Evolutionary conservation across 2,797 vertebrate genomes (phyloP).

Genomic region (Pangasius mekongensis): DNA sequence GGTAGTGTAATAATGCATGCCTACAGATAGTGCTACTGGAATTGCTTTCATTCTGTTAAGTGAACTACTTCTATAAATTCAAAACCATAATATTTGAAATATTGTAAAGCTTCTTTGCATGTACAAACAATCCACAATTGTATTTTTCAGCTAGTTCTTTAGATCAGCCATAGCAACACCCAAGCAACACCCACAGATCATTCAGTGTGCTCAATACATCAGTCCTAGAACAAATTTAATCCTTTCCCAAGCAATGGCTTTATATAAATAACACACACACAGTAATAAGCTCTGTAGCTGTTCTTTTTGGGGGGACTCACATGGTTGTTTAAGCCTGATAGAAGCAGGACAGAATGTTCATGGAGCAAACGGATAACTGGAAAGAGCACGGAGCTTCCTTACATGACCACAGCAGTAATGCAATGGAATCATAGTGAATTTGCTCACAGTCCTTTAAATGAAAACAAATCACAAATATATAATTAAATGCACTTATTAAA

Average conservation of each 20-base stretch:
- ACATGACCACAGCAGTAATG: background rate
- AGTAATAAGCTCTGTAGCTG: background rate
- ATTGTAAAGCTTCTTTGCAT: background rate
- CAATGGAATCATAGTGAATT: background rate
- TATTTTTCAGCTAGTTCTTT: slow-evolving; percentile 1
- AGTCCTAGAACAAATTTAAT: background rate
- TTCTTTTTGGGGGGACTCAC: background rate
- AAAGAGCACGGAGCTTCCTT: background rate
- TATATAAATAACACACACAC: slow-evolving; percentile 32
- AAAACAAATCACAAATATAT: background rate
- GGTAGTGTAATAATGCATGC: slow-evolving; percentile 19
- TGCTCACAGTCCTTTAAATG: background rate
- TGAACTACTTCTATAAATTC: background rate
- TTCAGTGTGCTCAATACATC: background rate
- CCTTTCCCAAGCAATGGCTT: background rate
- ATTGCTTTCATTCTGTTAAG: slow-evolving; percentile 7
- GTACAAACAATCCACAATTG: background rate
- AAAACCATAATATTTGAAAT: background rate
- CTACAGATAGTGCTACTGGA: slow-evolving; percentile 9
- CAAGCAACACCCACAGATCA: background rate
- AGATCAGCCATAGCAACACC: background rate
- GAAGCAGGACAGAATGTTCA: slow-evolving; percentile 40
- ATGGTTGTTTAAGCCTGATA: slow-evolving; percentile 43
- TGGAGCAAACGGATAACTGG: slow-evolving; percentile 1
- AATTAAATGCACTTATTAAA: background rate